Conservation (phyloP, 2,888 invertebrate species). For the Drosophila setosimentum region DNA sequence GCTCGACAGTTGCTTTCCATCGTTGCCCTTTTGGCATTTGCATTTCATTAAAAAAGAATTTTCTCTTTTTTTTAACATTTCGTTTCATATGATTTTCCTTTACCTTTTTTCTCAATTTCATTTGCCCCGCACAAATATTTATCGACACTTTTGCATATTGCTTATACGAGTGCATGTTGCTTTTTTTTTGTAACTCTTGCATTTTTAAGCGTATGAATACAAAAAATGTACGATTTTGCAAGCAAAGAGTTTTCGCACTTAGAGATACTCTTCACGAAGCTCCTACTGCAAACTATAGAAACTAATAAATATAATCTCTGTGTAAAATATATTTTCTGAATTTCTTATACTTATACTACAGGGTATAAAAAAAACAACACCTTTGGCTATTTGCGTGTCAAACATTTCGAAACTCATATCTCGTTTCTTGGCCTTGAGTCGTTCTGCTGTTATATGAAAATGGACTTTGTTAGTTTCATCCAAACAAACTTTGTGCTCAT, state of each 20-base stretch:
- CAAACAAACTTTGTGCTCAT: conserved; percentile 62
- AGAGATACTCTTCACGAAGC: neutral
- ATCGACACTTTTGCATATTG: conserved; percentile 52
- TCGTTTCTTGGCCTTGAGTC: conserved; percentile 20
- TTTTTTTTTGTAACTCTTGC: conserved; percentile 29
- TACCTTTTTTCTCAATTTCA: conserved; percentile 51
- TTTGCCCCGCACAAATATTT: conserved; percentile 66
- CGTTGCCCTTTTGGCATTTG: conserved; percentile 37
- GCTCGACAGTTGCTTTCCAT: conserved; percentile 1
- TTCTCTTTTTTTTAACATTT: conserved; percentile 14
- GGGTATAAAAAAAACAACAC: conserved; percentile 39
- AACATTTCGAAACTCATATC: conserved; percentile 49
- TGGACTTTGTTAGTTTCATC: conserved; percentile 65
- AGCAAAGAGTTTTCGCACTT: neutral
- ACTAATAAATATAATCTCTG: neutral
- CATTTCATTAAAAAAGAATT: conserved; percentile 47
- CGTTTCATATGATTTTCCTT: conserved; percentile 44
- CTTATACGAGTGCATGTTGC: conserved; percentile 34
- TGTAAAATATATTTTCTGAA: neutral
- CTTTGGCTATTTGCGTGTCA: conserved; percentile 69
- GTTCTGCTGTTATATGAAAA: conserved; percentile 48
- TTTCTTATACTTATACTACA: too few relatives aligned
- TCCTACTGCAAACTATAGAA: neutral
- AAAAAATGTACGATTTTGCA: neutral
- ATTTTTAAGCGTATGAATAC: conserved; percentile 18